These are phyloP conservation scores for Achroia grisella DNA, from an alignment of 1,140 invertebrate genomes.

Conservation along the genomic window DNA sequence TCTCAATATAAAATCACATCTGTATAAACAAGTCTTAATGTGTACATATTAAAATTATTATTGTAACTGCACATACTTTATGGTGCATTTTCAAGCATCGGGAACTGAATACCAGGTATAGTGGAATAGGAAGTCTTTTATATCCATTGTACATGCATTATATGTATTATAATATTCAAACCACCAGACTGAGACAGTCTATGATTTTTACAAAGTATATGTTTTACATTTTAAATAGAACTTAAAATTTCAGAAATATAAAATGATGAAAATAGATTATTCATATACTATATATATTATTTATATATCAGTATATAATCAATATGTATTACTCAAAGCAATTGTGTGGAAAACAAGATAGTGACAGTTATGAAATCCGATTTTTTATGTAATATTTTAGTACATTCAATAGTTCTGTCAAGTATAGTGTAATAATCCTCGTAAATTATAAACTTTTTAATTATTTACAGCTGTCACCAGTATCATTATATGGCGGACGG, in stretches of 20 bases:
- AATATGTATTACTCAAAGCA: background rate
- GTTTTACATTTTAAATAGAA: too few relatives aligned
- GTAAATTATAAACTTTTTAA: too few relatives aligned
- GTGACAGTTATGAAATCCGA: too few relatives aligned
- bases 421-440: too few relatives aligned
- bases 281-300: too few relatives aligned
- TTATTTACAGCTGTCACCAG: too few relatives aligned
- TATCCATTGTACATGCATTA: constrained; percentile 12
- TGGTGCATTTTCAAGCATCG: constrained; percentile 14
- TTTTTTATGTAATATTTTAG: too few relatives aligned
- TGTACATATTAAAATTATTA: too few relatives aligned
- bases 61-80: background rate
- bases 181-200: constrained; percentile 25
- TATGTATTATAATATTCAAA: constrained; percentile 11
- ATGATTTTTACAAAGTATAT: constrained; percentile 11
- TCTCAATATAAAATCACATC: background rate
- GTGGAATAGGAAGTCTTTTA: constrained; percentile 8
- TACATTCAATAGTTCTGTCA: too few relatives aligned
- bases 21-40: background rate
- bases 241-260: background rate
- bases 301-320: too few relatives aligned
- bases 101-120: constrained; percentile 5
- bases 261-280: too few relatives aligned
- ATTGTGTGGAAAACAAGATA: background rate
- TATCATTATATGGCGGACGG: too few relatives aligned